A percentile compares a stretch with the other conserved stretches of the same genome.
phyloP scores from a whole-genome alignment of 1,140 invertebrate genomes.

The Cryptotermes secundus region DNA sequence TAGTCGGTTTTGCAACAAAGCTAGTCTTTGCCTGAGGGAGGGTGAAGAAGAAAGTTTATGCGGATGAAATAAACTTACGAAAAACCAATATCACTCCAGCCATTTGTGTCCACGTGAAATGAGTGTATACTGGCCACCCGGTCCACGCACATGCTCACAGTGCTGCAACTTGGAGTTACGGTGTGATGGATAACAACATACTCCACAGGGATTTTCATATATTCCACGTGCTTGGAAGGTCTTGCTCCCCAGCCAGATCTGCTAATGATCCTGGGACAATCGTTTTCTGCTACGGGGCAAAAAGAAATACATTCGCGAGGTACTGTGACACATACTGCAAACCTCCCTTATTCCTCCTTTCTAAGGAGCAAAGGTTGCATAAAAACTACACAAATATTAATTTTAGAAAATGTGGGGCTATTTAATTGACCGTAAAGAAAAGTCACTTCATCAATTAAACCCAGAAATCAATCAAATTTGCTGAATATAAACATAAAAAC shows the following conservation, averaged over 20 bases:
- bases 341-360: no score
- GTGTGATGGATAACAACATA: constrained; percentile 73
- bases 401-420: no score
- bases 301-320: neutral
- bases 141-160: constrained; percentile 51
- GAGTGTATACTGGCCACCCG: constrained; percentile 55
- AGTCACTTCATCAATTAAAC: no score
- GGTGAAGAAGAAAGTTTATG: constrained; percentile 29
- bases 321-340: no score
- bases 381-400: no score
- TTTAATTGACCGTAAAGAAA: no score
- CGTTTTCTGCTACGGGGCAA: neutral
- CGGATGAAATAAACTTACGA: constrained; percentile 51
- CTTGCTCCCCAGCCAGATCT: constrained; percentile 29
- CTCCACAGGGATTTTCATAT: constrained; percentile 36
- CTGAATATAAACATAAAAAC: no score
- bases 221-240: constrained; percentile 4
- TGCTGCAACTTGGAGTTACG: constrained; percentile 56
- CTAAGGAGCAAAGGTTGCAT: no score
- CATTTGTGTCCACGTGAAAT: constrained; percentile 56
- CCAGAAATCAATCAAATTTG: no score
- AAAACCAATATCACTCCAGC: constrained; percentile 62
- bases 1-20: neutral
- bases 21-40: neutral
- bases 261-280: constrained; percentile 17